Base-by-base conservation (phyloP, 2,888 invertebrate species). In the Falcaria lacertinaria region DNA sequence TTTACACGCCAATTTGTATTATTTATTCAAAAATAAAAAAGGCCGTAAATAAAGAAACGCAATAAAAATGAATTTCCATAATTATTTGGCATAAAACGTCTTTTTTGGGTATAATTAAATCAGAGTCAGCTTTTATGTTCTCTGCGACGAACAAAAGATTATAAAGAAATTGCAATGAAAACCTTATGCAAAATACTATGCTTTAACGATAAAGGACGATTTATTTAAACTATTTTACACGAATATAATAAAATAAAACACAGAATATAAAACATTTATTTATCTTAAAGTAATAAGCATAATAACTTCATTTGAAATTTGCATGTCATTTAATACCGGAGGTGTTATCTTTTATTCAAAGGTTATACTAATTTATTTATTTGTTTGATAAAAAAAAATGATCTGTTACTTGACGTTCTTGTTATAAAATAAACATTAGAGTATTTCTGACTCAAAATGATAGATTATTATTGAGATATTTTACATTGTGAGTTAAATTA, bases 11-110 rank as follows among this genome's bases (percentile, higher is more conserved):
- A n/a, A n/a, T n/a, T 17, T 16, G 11, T 6, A n/a, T 8, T 19
- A 17, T 15, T 11, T 15, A 34, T 34, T 34, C 16, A 50, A 55
- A 52, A 33, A 56, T 19, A 34, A 33, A 47, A 44, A 34, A 44
- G 43, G 44, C 52, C 58, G 53, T 65, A 65, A 69, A 69, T 49
- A 19, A 19, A 19, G 52, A 55, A 49, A 51, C 59, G 58, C 56
- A 64, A 62, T 69, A 65, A 69, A 54, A 53, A 55, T 49, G 19
- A 4, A 64, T 69, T 64, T 60, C 54, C 59, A 64, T 71, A 58
- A 68, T 61, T 60, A 65, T 59, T 58, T 55, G 55, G 39, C 48
- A 60, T 57, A 53, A 58, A 62, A 54, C 48, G 49, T 58, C 41
- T 57, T 52, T 40, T 41, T 47, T 45, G 51, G 43, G 43, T 42